Evolutionary conservation across 2,797 vertebrate species (phyloP).

Genomic region (Pseudochirops corinnae): DNA sequence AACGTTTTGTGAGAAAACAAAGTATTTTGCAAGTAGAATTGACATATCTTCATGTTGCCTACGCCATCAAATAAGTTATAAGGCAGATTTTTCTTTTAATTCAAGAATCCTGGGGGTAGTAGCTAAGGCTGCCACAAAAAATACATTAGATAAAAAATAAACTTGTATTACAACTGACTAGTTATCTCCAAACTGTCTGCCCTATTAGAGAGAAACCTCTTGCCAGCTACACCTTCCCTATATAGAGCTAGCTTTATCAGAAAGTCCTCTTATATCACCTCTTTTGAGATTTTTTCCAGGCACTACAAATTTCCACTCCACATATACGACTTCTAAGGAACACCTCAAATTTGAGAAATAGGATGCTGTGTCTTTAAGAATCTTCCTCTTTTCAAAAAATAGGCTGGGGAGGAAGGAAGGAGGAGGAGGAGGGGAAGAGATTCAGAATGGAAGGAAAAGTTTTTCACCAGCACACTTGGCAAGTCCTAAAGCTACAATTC

Average conservation of each 20-base stretch:
- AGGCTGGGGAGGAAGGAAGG: background rate
- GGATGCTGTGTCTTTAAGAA: slow-evolving; percentile 52
- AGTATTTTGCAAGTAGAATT: slow-evolving; percentile 81
- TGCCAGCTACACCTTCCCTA: slow-evolving; percentile 76
- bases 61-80: slow-evolving; percentile 79
- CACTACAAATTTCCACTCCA: slow-evolving; percentile 44
- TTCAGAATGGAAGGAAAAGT: slow-evolving; percentile 59
- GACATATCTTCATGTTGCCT: slow-evolving; percentile 83
- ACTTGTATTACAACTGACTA: slow-evolving; percentile 80
- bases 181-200: slow-evolving; percentile 72
- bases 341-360: slow-evolving; percentile 68
- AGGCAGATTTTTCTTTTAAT: slow-evolving; percentile 85
- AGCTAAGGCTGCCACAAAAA: slow-evolving; percentile 83
- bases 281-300: slow-evolving; percentile 47
- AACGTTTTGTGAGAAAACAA: slow-evolving; percentile 85
- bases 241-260: slow-evolving; percentile 57
- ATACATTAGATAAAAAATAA: slow-evolving; percentile 84
- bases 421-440: slow-evolving; percentile 39
- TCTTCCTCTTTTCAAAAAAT: slow-evolving; percentile 47
- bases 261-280: slow-evolving; percentile 43
- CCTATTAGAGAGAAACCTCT: slow-evolving; percentile 69
- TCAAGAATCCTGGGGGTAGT: slow-evolving; percentile 78
- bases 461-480: slow-evolving; percentile 14
- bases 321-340: slow-evolving; percentile 40
- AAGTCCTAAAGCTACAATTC: slow-evolving; percentile 48